Conservation (phyloP, 2,888 invertebrate species). For the Podabrus alpinus region DNA sequence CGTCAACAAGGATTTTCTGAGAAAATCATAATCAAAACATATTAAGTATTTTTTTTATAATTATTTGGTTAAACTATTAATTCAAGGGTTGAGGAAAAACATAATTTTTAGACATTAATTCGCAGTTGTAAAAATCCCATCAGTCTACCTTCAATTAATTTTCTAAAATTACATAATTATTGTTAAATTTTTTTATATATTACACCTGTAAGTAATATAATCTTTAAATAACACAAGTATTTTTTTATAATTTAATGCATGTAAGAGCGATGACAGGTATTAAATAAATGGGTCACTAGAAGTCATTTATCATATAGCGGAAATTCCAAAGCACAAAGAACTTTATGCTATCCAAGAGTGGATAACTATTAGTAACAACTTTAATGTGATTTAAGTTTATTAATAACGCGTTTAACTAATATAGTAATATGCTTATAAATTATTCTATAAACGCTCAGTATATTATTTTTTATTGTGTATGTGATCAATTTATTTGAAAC, state of each 20-base stretch:
- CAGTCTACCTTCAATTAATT: no score
- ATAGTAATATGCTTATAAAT: background rate
- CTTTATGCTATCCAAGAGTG: background rate
- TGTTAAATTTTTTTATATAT: background rate
- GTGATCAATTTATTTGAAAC: background rate
- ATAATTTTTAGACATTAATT: no score
- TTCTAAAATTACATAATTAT: background rate
- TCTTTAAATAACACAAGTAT: background rate
- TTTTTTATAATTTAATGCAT: background rate
- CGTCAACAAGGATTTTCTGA: no score
- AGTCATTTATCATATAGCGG: constrained; percentile 15
- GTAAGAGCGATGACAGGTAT: constrained; percentile 2
- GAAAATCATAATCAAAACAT: no score
- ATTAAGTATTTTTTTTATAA: no score
- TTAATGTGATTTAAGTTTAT: constrained; percentile 18
- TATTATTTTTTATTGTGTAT: background rate
- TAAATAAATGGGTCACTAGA: constrained; percentile 11
- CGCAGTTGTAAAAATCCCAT: no score
- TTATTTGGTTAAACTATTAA: no score
- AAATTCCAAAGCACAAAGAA: constrained; percentile 10
- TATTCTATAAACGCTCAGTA: background rate
- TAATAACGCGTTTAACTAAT: constrained; percentile 16
- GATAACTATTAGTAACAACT: background rate
- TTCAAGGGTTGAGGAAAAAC: no score
- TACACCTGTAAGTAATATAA: background rate